A percentile compares a stretch with the other conserved stretches of the same genome.
phyloP scores from a whole-genome alignment of 2,113 vertebrate genomes.

The Psammodynastes pulverulentus region DNA sequence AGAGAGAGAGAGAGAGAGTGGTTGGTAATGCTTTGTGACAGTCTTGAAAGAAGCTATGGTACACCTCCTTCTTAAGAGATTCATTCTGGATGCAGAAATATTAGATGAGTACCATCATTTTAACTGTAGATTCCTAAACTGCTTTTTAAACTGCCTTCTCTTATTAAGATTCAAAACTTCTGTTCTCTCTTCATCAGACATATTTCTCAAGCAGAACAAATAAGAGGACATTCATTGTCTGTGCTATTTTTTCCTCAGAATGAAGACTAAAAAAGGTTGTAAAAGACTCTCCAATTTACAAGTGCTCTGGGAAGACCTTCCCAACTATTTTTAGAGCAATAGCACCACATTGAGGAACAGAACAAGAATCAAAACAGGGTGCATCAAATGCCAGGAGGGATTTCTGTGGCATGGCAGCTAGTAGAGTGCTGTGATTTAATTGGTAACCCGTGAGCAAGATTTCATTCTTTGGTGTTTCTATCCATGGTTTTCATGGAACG shows the following conservation, averaged over 20 bases:
- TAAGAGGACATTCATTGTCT: not conserved
- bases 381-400: not conserved
- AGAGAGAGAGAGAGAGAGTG: no score
- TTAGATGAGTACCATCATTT: not conserved
- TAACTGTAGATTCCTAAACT: not conserved
- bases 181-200: not conserved
- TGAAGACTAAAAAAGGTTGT: not conserved
- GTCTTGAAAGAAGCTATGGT: not conserved
- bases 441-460: not conserved
- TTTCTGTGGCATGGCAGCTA: not conserved
- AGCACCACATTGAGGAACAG: constrained; percentile 59
- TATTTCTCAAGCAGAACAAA: not conserved
- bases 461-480: fast-evolving
- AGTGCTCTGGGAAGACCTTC: not conserved
- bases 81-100: not conserved
- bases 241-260: no score
- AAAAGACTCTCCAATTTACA: not conserved
- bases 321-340: constrained; percentile 37
- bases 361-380: constrained; percentile 22
- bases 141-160: not conserved
- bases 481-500: not conserved
- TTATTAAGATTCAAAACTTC: not conserved
- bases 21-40: not conserved
- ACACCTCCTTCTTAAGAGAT: not conserved
- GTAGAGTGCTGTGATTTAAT: not conserved